Percentiles rank a stretch among this genome's conserved stretches.
phyloP scores from a whole-genome alignment of 2,113 vertebrate species.

The Colistium nudipinnis region DNA sequence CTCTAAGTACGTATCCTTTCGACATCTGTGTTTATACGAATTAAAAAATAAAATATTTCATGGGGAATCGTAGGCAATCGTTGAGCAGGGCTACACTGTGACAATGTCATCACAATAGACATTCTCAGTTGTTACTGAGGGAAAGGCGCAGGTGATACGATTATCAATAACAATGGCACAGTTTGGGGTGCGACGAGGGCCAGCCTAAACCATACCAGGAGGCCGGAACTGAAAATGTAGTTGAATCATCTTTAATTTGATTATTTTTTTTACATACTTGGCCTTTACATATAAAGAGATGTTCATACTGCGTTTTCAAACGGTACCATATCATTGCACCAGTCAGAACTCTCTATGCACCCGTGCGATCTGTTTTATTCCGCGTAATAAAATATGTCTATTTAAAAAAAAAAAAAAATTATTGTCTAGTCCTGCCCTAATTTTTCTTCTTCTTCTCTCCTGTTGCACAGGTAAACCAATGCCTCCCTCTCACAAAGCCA shows the following conservation, averaged over 20 bases:
- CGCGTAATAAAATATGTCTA: too few relatives aligned
- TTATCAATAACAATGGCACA: not conserved
- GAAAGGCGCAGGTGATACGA: not conserved
- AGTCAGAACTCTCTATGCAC: too few relatives aligned
- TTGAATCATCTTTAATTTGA: not conserved
- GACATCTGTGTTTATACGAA: not conserved
- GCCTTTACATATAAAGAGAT: not conserved
- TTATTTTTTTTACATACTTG: not conserved
- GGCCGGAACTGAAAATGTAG: too few relatives aligned
- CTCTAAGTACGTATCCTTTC: not conserved
- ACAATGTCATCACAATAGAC: too few relatives aligned
- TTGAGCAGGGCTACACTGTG: too few relatives aligned
- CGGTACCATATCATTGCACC: too few relatives aligned
- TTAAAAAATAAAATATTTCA: too few relatives aligned
- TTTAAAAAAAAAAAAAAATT: too few relatives aligned
- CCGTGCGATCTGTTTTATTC: too few relatives aligned
- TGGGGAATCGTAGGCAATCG: too few relatives aligned
- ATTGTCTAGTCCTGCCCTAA: not conserved
- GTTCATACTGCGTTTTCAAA: too few relatives aligned
- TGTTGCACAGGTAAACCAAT: conserved; percentile 58
- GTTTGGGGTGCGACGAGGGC: not conserved
- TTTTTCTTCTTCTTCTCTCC: conserved; percentile 18
- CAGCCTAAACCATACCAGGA: not conserved
- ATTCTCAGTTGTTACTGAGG: too few relatives aligned
- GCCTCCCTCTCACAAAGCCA: conserved; percentile 51